A percentile compares a stretch with the other conserved stretches of the same genome.
phyloP scores from a whole-genome alignment of 2,797 vertebrate genomes.

The Adrianichthys oophorus region DNA sequence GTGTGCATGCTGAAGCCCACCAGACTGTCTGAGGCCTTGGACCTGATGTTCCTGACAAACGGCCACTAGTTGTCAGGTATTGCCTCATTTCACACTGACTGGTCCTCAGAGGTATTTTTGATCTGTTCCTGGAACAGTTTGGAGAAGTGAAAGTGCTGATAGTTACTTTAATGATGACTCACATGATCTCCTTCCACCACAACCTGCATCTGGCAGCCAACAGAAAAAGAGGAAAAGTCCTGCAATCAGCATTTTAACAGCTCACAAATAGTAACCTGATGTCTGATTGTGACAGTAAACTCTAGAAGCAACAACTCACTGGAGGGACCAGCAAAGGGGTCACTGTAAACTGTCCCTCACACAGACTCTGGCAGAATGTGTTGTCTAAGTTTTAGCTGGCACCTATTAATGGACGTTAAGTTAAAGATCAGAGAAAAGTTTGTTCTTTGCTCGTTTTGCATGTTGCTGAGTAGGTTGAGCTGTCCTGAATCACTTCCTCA shows the following conservation, averaged over 20 bases:
- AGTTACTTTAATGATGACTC: conserved; percentile 35
- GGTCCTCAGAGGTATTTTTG: conserved; percentile 24
- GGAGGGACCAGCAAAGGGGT: neutral
- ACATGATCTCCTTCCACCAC: conserved; percentile 47
- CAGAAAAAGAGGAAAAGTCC: conserved; percentile 17
- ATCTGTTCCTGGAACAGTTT: conserved; percentile 67
- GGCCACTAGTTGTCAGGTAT: conserved; percentile 26
- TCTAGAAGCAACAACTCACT: neutral
- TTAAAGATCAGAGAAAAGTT: too few relatives aligned
- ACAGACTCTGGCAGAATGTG: too few relatives aligned
- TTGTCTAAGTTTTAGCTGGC: too few relatives aligned
- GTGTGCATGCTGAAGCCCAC: too few relatives aligned
- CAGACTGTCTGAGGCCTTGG: too few relatives aligned
- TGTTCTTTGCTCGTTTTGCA: too few relatives aligned
- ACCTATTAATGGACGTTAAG: too few relatives aligned
- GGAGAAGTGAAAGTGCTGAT: conserved; percentile 79
- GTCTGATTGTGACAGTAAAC: conserved; percentile 3
- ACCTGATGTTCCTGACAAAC: neutral
- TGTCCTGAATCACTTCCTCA: too few relatives aligned
- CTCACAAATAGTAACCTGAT: neutral
- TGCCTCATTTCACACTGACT: conserved; percentile 31
- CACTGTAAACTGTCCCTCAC: neutral
- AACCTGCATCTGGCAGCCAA: conserved; percentile 31
- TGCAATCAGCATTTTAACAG: conserved; percentile 16
- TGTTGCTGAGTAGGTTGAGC: too few relatives aligned